Evolutionary conservation across 2,113 vertebrate genomes (phyloP).

Genomic region (Quiscalus mexicanus): DNA sequence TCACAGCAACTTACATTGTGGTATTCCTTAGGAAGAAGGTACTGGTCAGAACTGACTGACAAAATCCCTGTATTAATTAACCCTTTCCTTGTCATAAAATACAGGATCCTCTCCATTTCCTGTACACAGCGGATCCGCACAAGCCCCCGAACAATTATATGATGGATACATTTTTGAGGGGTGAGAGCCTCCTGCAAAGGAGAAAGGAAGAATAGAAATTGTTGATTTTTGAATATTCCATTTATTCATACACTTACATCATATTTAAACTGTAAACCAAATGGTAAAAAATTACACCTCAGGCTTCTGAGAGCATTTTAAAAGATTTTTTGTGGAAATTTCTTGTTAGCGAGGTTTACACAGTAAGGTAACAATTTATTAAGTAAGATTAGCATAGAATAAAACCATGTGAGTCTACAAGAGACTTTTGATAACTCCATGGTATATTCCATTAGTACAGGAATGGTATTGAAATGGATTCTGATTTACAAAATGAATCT

Average conservation of each 20-base stretch:
- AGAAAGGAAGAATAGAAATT: not conserved
- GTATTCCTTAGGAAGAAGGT: conserved; percentile 87
- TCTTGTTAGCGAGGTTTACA: not conserved
- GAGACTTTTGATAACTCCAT: not conserved
- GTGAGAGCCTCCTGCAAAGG: conserved; percentile 88
- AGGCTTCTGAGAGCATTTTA: not conserved
- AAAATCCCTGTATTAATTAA: conserved; percentile 94
- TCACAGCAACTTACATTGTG: conserved; percentile 77
- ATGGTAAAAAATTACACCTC: not conserved
- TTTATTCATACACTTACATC: not conserved
- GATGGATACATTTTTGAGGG: conserved; percentile 84
- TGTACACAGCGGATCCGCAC: conserved; percentile 93
- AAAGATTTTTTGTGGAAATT: not conserved
- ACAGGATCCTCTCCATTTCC: conserved; percentile 90
- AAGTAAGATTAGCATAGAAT: not conserved
- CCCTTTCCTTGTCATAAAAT: conserved; percentile 96
- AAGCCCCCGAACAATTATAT: conserved; percentile 90
- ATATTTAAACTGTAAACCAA: not conserved
- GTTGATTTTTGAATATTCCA: not conserved
- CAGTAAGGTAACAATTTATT: not conserved
- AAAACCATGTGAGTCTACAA: not conserved
- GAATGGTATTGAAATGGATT: not conserved
- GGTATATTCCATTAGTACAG: not conserved
- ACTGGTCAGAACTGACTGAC: conserved; percentile 75
- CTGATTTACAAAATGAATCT: not conserved